Evolutionary conservation across 2,888 invertebrate species (phyloP).

Genomic region (Tridacna crocea): DNA sequence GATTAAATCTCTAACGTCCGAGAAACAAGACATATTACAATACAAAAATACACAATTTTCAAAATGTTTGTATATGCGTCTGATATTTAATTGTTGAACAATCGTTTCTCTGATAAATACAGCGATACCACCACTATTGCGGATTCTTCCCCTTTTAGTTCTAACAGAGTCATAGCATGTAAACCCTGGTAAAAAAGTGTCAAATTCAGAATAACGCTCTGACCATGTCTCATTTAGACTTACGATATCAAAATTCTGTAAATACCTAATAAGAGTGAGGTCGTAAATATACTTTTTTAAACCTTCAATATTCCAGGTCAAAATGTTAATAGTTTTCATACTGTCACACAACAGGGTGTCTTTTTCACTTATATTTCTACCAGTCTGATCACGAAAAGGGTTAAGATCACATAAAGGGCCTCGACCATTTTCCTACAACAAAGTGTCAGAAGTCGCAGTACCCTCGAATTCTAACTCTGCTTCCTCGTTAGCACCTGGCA

Average conservation of each 20-base stretch:
- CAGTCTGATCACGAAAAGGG: neutral
- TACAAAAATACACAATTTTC: slow-evolving; percentile 6
- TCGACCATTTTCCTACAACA: slow-evolving; percentile 1
- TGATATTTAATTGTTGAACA: neutral
- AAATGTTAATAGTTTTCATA: neutral
- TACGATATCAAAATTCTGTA: slow-evolving; percentile 4
- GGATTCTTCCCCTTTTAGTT: neutral
- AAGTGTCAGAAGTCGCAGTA: neutral
- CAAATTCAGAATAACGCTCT: neutral
- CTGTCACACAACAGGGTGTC: neutral
- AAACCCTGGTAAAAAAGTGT: neutral
- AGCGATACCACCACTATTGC: slow-evolving; percentile 4
- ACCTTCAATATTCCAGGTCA: slow-evolving; percentile 9
- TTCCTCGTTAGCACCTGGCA: neutral
- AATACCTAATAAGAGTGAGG: neutral
- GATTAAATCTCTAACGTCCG: neutral
- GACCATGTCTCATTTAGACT: slow-evolving; percentile 9
- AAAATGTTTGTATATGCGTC: neutral
- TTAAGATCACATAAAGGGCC: neutral
- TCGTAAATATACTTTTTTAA: neutral
- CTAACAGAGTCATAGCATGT: neutral
- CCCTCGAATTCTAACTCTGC: neutral
- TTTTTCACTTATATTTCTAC: neutral
- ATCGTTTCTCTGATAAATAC: slow-evolving; percentile 1
- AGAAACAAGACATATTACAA: neutral